These are phyloP conservation scores for Chymomyza procnemis DNA, from an alignment of 2,888 invertebrate genomes.

Conservation along the genomic window DNA sequence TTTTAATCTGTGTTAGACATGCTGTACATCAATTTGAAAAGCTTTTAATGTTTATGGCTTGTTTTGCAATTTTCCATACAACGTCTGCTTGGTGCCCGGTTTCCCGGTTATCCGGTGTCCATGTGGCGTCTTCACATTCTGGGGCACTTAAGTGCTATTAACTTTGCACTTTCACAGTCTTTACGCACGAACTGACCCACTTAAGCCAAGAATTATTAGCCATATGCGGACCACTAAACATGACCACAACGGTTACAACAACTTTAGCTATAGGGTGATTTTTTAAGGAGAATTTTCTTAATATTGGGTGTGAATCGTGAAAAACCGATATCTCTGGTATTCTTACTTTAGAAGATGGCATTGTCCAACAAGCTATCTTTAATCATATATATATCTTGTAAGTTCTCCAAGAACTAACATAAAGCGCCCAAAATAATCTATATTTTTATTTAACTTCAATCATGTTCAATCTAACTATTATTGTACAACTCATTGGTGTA, in stretches of 20 bases:
- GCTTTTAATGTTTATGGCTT: neutral
- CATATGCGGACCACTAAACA: constrained; percentile 24
- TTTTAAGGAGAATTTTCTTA: neutral
- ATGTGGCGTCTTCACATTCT: neutral
- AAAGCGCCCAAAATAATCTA: too few relatives aligned
- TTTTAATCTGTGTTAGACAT: neutral
- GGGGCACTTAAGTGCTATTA: neutral
- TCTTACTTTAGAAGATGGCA: too few relatives aligned
- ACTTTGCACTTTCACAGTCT: neutral
- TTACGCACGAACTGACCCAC: constrained; percentile 44
- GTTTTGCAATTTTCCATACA: neutral
- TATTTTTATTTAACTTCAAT: too few relatives aligned
- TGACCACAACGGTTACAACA: constrained; percentile 13
- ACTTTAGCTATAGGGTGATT: constrained; percentile 13
- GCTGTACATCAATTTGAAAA: constrained; percentile 20
- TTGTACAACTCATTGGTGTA: too few relatives aligned
- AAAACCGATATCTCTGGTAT: too few relatives aligned
- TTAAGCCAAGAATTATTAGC: constrained; percentile 37
- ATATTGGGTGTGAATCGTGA: too few relatives aligned
- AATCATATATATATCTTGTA: too few relatives aligned
- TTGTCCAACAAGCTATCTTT: too few relatives aligned
- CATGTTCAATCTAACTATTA: too few relatives aligned
- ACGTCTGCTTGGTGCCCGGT: neutral
- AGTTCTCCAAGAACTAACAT: too few relatives aligned
- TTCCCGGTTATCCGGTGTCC: neutral